phyloP scores from a whole-genome alignment of 2,113 vertebrate species.

The Ceyx margarethae region DNA sequence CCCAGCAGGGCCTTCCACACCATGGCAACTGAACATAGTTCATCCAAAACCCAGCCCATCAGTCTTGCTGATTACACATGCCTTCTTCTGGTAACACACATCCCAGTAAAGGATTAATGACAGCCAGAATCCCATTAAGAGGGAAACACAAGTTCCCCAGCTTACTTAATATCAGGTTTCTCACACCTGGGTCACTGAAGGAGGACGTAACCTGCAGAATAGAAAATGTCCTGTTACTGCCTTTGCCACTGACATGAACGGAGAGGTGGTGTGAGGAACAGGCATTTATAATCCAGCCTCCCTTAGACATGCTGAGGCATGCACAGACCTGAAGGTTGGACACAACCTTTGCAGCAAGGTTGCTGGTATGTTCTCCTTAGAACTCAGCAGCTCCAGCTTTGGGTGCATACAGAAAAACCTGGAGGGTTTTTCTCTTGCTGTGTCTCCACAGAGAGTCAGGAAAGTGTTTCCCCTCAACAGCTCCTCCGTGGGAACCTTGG shows the following conservation, averaged over 20 bases:
- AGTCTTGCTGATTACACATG: constrained; percentile 14
- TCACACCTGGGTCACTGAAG: background rate
- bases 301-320: background rate
- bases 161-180: constrained; percentile 50
- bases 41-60: constrained; percentile 19
- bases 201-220: constrained; percentile 8
- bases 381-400: background rate
- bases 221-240: background rate
- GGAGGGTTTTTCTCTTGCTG: background rate
- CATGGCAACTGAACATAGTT: background rate
- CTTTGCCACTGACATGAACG: background rate
- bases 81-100: constrained; percentile 32
- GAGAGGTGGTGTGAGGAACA: background rate
- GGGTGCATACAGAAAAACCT: rapidly evolving
- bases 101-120: constrained; percentile 8
- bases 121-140: constrained; percentile 35
- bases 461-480: background rate
- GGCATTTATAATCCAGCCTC: background rate
- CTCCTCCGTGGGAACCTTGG: background rate
- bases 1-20: background rate
- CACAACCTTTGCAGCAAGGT: background rate
- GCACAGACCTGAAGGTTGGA: background rate
- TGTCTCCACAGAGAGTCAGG: background rate
- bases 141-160: constrained; percentile 31
- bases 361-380: background rate